Evolutionary conservation across 2,113 vertebrate species (phyloP).

Genomic region (Catagonus wagneri): DNA sequence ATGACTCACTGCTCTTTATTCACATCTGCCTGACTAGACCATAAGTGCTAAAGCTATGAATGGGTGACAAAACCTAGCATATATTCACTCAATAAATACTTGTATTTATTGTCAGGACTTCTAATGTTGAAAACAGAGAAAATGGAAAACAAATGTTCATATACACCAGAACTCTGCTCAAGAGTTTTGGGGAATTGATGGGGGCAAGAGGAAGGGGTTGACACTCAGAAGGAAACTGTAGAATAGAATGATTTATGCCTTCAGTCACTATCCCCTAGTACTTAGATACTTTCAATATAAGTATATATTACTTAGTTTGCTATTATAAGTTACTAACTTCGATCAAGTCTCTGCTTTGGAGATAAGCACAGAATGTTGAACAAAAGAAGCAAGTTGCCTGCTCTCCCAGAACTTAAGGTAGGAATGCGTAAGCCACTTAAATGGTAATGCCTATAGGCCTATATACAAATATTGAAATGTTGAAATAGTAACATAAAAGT

Average conservation of each 20-base stretch:
- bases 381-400: neutral
- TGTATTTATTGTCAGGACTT: neutral
- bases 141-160: slow-evolving; percentile 7
- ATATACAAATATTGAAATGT: neutral
- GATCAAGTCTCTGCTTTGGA: neutral
- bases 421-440: neutral
- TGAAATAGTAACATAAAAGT: neutral
- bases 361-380: neutral
- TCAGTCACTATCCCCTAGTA: neutral
- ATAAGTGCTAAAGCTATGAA: neutral
- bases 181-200: neutral
- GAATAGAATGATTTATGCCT: neutral
- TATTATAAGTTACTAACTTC: neutral
- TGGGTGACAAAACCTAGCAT: neutral
- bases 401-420: neutral
- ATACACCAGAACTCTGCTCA: neutral
- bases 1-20: neutral
- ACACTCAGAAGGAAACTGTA: neutral
- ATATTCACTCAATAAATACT: neutral
- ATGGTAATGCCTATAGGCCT: neutral
- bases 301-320: neutral
- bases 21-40: neutral
- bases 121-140: neutral
- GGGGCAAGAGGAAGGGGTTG: neutral
- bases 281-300: neutral